Conservation (phyloP, 2,797 vertebrate species). For the Scarus forsteni region DNA sequence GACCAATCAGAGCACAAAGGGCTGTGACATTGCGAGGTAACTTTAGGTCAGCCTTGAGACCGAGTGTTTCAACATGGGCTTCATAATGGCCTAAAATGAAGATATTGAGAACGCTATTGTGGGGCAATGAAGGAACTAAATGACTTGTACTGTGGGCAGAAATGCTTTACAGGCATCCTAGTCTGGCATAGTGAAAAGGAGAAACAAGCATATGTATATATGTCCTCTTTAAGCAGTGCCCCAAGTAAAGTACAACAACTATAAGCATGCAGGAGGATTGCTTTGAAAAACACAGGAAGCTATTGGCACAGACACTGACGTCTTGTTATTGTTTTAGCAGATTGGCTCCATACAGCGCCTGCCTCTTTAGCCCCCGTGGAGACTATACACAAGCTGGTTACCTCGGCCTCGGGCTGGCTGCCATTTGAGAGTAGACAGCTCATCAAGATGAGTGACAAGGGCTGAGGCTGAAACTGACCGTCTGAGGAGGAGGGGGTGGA, state of each 20-base stretch:
- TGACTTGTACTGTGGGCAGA: too few species aligned
- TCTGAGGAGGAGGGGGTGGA: constrained; percentile 30
- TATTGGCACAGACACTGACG: constrained; percentile 22
- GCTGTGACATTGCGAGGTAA: too few species aligned
- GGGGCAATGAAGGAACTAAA: too few species aligned
- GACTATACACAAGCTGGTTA: constrained; percentile 53
- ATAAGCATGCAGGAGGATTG: constrained; percentile 3
- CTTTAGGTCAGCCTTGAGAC: too few species aligned
- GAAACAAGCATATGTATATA: too few species aligned
- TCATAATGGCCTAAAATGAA: too few species aligned
- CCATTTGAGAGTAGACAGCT: constrained; percentile 67
- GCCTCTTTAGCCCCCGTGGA: constrained; percentile 48
- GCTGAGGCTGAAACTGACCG: constrained; percentile 58
- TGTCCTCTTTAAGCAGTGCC: too few species aligned
- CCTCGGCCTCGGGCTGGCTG: constrained; percentile 52
- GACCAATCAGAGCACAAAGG: too few species aligned
- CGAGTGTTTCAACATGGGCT: too few species aligned
- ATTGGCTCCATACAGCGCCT: constrained; percentile 46
- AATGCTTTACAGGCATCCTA: too few species aligned
- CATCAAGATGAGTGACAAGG: constrained; percentile 70
- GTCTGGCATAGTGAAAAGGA: too few species aligned
- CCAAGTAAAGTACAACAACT: background rate
- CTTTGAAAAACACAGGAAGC: constrained; percentile 14
- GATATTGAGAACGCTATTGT: too few species aligned
- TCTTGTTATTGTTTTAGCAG: constrained; percentile 52